phyloP scores from a whole-genome alignment of 1,140 invertebrate genomes.

The Vanessa tameamea region DNA sequence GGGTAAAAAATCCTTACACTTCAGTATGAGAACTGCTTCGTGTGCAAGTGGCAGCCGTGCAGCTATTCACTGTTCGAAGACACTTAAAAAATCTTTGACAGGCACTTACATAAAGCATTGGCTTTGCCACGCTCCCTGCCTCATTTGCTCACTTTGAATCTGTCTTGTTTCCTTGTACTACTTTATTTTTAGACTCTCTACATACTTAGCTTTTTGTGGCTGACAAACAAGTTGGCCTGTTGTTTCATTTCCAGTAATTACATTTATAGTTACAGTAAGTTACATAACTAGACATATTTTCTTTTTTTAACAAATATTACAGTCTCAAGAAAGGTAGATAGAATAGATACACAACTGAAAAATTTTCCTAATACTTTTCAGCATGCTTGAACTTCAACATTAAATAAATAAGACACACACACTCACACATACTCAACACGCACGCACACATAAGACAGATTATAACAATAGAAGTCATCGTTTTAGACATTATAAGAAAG shows the following conservation, averaged over 20 bases:
- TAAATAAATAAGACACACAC: no score
- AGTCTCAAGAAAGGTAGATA: no score
- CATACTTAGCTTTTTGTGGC: constrained; percentile 8
- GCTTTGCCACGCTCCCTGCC: constrained; percentile 35
- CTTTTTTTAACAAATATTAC: no score
- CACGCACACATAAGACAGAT: no score
- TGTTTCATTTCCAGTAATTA: not conserved
- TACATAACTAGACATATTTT: no score
- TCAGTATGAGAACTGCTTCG: constrained; percentile 55
- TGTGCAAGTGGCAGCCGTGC: constrained; percentile 62
- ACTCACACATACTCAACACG: no score
- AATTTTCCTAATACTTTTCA: no score
- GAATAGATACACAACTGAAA: no score
- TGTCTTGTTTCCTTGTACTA: constrained; percentile 35
- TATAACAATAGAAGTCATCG: no score
- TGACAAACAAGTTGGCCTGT: not conserved
- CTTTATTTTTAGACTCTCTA: constrained; percentile 33
- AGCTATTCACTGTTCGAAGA: constrained; percentile 59
- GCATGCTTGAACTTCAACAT: no score
- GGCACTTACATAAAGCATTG: constrained; percentile 45
- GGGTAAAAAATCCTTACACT: constrained; percentile 51
- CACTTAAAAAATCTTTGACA: constrained; percentile 73
- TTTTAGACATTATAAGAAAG: no score
- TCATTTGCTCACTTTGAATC: constrained; percentile 40
- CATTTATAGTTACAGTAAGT: not conserved